A percentile compares a stretch with the other conserved stretches of the same genome.
Conservation (phyloP, 2,113 vertebrate species). For the Coregonus clupeaformis region DNA sequence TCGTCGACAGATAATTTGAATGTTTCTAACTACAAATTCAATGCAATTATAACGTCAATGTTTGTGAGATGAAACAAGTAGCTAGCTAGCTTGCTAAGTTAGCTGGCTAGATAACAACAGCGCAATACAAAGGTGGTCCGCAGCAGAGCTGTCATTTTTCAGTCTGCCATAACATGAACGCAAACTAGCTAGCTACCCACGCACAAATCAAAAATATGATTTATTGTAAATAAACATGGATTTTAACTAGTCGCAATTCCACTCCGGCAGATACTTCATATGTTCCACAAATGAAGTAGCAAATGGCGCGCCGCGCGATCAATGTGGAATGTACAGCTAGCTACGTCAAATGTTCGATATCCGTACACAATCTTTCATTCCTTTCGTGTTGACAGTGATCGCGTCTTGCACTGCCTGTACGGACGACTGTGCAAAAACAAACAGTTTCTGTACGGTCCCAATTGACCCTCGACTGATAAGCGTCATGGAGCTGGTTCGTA, state of each 20-base stretch:
- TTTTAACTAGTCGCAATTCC: background rate
- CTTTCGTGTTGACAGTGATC: conserved; percentile 27
- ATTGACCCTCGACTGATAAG: background rate
- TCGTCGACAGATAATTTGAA: background rate
- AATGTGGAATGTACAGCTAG: background rate
- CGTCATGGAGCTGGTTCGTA: too few species aligned
- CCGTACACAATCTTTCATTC: conserved; percentile 45
- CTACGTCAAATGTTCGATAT: conserved; percentile 33
- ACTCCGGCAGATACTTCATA: background rate
- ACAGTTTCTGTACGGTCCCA: background rate
- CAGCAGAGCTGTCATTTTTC: conserved; percentile 20
- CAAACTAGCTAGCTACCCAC: conserved; percentile 39
- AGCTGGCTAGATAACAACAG: conserved; percentile 20
- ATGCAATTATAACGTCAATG: background rate
- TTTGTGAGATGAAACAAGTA: background rate
- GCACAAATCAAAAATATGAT: conserved; percentile 22
- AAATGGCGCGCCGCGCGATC: too few species aligned
- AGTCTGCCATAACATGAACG: conserved; percentile 1
- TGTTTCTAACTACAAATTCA: background rate
- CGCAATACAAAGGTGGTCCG: conserved; percentile 18
- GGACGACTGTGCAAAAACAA: background rate
- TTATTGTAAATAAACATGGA: background rate
- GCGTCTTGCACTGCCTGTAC: conserved; percentile 9
- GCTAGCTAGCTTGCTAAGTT: conserved; percentile 11
- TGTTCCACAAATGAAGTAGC: background rate